A percentile compares a stretch with the other conserved stretches of the same genome.
Conservation (phyloP, 1,140 invertebrate genomes). For the Anastatus disparis region DNA sequence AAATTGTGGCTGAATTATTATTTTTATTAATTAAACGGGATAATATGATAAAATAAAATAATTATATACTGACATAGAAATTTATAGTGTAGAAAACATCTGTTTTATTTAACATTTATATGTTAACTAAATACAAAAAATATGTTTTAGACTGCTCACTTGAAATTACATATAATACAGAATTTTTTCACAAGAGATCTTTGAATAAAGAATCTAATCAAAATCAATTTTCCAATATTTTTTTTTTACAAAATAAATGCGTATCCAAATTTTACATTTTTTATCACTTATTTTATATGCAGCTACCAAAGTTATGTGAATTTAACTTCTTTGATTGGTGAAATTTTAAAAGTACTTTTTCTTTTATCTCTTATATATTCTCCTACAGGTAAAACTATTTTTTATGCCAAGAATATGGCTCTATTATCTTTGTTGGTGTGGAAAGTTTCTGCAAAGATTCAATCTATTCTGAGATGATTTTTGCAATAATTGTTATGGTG, state of each 20-base stretch:
- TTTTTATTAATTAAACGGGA: too few relatives aligned
- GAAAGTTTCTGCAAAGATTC: conserved; percentile 20
- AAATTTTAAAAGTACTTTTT: conserved; percentile 34
- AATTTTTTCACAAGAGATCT: background rate
- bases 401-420: conserved; percentile 33
- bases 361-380: conserved; percentile 40
- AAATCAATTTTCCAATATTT: background rate
- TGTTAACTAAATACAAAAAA: too few relatives aligned
- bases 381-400: conserved; percentile 39
- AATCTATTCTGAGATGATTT: conserved; percentile 3
- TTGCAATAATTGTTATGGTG: conserved; percentile 2
- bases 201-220: background rate
- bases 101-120: too few relatives aligned
- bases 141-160: too few relatives aligned
- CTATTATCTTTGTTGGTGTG: conserved; percentile 14
- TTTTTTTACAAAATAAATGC: conserved; percentile 20
- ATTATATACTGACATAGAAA: too few relatives aligned
- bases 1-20: too few relatives aligned
- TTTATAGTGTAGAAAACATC: too few relatives aligned
- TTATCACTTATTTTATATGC: conserved; percentile 21
- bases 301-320: too few relatives aligned
- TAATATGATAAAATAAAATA: too few relatives aligned
- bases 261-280: conserved; percentile 28
- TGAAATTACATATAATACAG: background rate
- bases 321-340: conserved; percentile 33